Evolutionary conservation across 2,888 invertebrate species (phyloP).

Genomic region (Leucoma salicis): DNA sequence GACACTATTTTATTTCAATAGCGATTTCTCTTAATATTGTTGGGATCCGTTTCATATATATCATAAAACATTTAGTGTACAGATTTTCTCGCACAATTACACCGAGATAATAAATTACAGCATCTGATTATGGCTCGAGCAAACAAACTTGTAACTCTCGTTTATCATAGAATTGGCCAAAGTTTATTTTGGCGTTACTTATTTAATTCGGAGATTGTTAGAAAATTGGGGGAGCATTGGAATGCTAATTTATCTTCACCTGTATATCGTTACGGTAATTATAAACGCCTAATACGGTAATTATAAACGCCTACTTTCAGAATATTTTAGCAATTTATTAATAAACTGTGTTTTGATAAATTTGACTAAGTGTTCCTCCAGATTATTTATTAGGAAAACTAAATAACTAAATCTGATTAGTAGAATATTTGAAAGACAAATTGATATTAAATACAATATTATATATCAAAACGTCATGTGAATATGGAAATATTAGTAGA

Average conservation of each 20-base stretch:
- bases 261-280: conserved; percentile 16
- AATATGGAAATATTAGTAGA: too few relatives aligned
- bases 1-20: conserved; percentile 2
- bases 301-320: conserved; percentile 5
- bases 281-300: conserved; percentile 9
- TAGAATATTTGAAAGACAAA: too few relatives aligned
- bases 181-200: conserved; percentile 46
- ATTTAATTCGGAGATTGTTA: conserved; percentile 26
- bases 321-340: conserved; percentile 1
- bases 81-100: neutral
- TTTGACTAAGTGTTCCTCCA: too few relatives aligned
- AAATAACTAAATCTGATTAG: too few relatives aligned
- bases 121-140: conserved; percentile 31
- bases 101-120: conserved; percentile 19
- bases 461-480: too few relatives aligned
- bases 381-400: too few relatives aligned
- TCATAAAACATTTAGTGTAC: too few relatives aligned
- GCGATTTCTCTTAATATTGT: too few relatives aligned
- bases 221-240: conserved; percentile 20
- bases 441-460: too few relatives aligned
- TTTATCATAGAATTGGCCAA: conserved; percentile 55
- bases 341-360: too few relatives aligned
- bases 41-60: too few relatives aligned
- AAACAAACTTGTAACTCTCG: conserved; percentile 47
- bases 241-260: conserved; percentile 19